These are phyloP conservation scores for Megastigmus dorsalis DNA, from an alignment of 2,888 invertebrate genomes.

Conservation along the genomic window DNA sequence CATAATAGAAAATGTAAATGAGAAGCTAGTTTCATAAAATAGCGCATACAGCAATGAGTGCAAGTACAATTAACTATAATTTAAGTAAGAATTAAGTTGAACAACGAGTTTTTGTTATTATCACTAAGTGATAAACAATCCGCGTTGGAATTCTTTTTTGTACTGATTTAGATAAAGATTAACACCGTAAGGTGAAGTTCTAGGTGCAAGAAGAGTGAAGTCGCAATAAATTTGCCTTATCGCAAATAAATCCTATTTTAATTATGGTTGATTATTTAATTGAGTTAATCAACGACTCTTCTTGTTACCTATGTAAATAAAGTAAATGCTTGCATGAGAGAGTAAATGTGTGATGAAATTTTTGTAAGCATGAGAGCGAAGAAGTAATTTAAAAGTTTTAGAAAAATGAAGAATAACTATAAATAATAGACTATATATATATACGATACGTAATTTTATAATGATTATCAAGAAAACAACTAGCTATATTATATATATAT, in stretches of 20 bases:
- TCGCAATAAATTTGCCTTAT: background rate
- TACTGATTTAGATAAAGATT: slow-evolving; percentile 45
- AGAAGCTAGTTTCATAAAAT: slow-evolving; percentile 22
- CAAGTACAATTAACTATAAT: slow-evolving; percentile 41
- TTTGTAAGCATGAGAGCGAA: slow-evolving; percentile 38
- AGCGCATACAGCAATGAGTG: slow-evolving; percentile 24
- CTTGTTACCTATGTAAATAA: slow-evolving; percentile 48
- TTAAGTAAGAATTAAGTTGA: slow-evolving; percentile 33
- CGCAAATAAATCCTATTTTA: background rate
- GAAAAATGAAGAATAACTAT: slow-evolving; percentile 21
- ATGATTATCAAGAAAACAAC: slow-evolving; percentile 20
- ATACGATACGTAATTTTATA: slow-evolving; percentile 44
- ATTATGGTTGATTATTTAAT: background rate
- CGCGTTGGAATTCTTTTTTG: slow-evolving; percentile 44
- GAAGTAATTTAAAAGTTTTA: slow-evolving; percentile 33
- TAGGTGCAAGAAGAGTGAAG: slow-evolving; percentile 33
- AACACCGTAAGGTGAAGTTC: slow-evolving; percentile 8
- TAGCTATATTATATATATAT: background rate
- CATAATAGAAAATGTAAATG: slow-evolving; percentile 50
- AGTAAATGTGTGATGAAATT: slow-evolving; percentile 33
- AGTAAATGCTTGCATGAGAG: slow-evolving; percentile 24
- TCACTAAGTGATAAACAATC: slow-evolving; percentile 50
- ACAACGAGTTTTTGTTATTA: slow-evolving; percentile 14
- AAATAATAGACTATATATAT: slow-evolving; percentile 27
- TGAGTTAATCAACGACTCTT: slow-evolving; percentile 24